Base-by-base conservation (phyloP, 2,113 vertebrate species). In the Pluvianellus socialis region DNA sequence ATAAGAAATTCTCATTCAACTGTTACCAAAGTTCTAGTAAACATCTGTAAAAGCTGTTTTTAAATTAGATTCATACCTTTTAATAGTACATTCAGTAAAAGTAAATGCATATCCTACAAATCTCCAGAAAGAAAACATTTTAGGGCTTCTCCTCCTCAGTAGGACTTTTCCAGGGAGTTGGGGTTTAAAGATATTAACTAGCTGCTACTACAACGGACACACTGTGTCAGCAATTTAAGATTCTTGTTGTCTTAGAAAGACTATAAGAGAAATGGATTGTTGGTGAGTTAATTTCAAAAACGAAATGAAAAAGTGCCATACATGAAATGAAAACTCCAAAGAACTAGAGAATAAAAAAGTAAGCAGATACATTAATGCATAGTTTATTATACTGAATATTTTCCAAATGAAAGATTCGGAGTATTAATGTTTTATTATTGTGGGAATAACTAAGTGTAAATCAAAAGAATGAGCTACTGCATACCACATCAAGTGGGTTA, bases 371-470 rank as follows among this genome's bases (percentile, higher is more conserved):
- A 42, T 73, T 62, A 84, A 74, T 71, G 23, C 30, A 80, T n/a
- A 56, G 18, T 26, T 71, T 92, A 84, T 77, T 63, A 66, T 33
- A 67, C 26, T 28, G 56, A 71, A 71, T 87, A 84, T 84, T 92
- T 97, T 87, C 65, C 72, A 92, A 94, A 80, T 27, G 47, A 87
- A 96, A 91, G 53, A 79, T 80, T 89, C 61, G 49, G 44, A 67
- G 20, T 79, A 79, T 89, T 84, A 74, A 89, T 89, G 42, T 84
- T 92, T 88, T 75, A 89, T 94, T 91, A 56, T 42, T 91, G 76
- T 91, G 73, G 80, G 56, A 94, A 86, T 77, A 91, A 55, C 55
- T 71, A 70, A 47, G 67, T 67, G 28, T 77, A 94, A 95, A 89
- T 77, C 86, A 88, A 88, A 96, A 88, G 63, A 89, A 88, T 33